phyloP scores from a whole-genome alignment of 2,113 vertebrate genomes.

The Copsychus sechellarum region DNA sequence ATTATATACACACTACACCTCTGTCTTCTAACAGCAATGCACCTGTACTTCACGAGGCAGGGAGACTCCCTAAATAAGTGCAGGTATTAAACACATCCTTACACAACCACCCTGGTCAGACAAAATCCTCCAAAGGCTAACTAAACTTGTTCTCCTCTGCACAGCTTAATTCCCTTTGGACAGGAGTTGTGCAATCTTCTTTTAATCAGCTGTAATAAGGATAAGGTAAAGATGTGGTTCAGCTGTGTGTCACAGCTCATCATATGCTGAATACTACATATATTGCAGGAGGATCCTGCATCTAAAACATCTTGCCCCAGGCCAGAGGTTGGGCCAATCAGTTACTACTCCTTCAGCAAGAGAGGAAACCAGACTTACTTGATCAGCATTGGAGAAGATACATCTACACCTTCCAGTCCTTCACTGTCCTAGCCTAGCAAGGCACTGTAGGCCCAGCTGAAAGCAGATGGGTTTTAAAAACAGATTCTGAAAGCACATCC shows the following conservation, averaged over 20 bases:
- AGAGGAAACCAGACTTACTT: background rate
- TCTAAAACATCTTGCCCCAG: background rate
- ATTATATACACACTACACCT: accelerated
- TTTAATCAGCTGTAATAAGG: background rate
- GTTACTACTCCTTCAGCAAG: background rate
- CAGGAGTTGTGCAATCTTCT: background rate
- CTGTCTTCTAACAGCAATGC: background rate
- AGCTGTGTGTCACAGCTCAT: background rate
- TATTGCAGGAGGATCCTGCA: background rate
- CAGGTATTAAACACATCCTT: background rate
- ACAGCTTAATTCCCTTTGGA: background rate
- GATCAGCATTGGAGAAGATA: background rate
- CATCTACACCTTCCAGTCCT: background rate
- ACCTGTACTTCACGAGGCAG: background rate
- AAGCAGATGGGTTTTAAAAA: background rate
- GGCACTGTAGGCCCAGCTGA: background rate
- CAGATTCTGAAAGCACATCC: background rate
- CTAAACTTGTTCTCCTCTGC: background rate
- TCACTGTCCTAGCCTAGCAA: background rate
- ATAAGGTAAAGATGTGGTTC: background rate
- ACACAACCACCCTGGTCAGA: background rate
- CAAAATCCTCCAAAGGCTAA: background rate
- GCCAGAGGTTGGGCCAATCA: background rate
- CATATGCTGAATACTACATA: background rate
- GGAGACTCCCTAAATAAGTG: too few relatives aligned